These are phyloP conservation scores for Sinotaia quadrata DNA, from an alignment of 2,888 invertebrate genomes.

Conservation along the genomic window DNA sequence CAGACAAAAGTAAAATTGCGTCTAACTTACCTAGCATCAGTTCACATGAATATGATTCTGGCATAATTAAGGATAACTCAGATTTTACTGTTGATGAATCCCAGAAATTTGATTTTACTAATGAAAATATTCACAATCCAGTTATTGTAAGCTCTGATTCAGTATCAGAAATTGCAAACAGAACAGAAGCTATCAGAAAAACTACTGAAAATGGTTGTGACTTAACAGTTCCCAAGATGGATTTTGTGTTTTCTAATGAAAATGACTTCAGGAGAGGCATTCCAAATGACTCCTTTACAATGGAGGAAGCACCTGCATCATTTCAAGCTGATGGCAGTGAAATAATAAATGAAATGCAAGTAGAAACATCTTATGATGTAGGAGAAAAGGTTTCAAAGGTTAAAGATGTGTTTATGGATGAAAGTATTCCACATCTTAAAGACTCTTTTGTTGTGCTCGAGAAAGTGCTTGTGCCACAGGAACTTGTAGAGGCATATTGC, in stretches of 20 bases:
- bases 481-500: not conserved
- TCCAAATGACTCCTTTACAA: no score
- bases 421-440: constrained; percentile 6
- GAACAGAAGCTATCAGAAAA: no score
- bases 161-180: not conserved
- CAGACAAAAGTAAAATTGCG: no score
- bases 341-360: constrained; percentile 5
- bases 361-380: constrained; percentile 4
- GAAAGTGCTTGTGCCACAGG: constrained; percentile 5
- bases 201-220: no score
- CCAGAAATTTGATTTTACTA: not conserved
- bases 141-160: not conserved
- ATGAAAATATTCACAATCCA: no score
- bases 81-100: no score
- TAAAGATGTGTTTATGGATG: no score
- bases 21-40: not conserved
- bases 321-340: not conserved
- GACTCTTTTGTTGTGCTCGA: constrained; percentile 20
- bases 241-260: not conserved
- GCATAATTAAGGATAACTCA: no score
- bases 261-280: no score
- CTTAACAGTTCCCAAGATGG: not conserved
- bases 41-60: not conserved
- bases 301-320: not conserved
- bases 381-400: not conserved